A percentile compares a stretch with the other conserved stretches of the same genome.
phyloP scores from a whole-genome alignment of 2,888 invertebrate genomes.

The Eumerus sabulonum region DNA sequence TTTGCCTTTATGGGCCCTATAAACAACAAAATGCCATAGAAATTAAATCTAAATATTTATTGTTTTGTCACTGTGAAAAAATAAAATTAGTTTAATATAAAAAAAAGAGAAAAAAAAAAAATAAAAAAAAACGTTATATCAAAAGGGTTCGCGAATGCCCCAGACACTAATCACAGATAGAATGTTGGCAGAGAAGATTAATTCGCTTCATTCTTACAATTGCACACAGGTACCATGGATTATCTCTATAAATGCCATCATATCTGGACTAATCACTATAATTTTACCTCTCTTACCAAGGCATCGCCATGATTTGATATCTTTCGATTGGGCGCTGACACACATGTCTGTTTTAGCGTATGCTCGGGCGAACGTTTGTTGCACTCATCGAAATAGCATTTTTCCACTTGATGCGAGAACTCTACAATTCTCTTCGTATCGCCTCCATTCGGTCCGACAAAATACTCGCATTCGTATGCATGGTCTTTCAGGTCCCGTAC shows the following conservation, averaged over 20 bases:
- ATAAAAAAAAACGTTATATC: conserved; percentile 20
- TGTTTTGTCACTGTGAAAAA: conserved; percentile 15
- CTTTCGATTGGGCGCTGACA: conserved; percentile 79
- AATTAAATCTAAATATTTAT: too few species aligned
- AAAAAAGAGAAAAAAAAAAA: conserved; percentile 12
- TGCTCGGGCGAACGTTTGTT: conserved; percentile 79
- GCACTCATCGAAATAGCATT: conserved; percentile 82
- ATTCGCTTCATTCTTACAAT: conserved; percentile 23
- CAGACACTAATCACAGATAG: conserved; percentile 51
- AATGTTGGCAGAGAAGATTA: conserved; percentile 49
- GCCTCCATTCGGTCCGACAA: conserved; percentile 89
- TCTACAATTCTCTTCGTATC: conserved; percentile 84
- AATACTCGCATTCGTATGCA: conserved; percentile 83
- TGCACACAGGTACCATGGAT: conserved; percentile 49
- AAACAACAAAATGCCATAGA: too few species aligned
- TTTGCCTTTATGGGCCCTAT: too few species aligned
- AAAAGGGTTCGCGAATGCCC: conserved; percentile 18
- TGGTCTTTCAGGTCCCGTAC: conserved; percentile 82
- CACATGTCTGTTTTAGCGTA: conserved; percentile 82
- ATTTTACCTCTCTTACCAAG: conserved; percentile 72
- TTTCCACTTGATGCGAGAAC: conserved; percentile 82
- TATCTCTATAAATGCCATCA: conserved; percentile 6
- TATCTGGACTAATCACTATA: conserved; percentile 70
- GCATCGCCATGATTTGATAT: conserved; percentile 76
- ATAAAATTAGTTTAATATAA: conserved; percentile 8